Percentiles rank a stretch among this genome's conserved stretches.
These are phyloP conservation scores for Orthonevra nobilis DNA, from an alignment of 2,888 invertebrate genomes.

Conservation along the genomic window DNA sequence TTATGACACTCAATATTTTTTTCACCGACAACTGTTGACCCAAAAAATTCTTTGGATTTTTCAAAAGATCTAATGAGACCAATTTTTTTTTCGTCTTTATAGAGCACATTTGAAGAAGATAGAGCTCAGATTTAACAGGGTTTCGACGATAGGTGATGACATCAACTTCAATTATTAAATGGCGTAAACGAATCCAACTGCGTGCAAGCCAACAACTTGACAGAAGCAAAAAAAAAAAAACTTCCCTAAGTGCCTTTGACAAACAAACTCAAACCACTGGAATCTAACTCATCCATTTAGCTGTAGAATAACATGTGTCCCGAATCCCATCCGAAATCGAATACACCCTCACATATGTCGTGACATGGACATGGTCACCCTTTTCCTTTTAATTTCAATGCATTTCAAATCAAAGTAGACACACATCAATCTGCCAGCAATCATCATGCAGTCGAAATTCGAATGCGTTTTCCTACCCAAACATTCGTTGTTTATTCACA, in stretches of 20 bases:
- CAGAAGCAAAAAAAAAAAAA: background rate
- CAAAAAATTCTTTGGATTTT: too few species aligned
- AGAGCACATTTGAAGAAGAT: too few species aligned
- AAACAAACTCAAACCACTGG: conserved; percentile 9
- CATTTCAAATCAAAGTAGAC: conserved; percentile 19
- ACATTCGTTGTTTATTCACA: conserved; percentile 43
- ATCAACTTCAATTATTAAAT: too few species aligned
- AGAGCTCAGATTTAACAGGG: too few species aligned
- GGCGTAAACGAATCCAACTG: too few species aligned
- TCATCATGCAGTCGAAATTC: conserved; percentile 30
- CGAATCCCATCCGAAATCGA: conserved; percentile 44
- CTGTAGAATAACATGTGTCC: conserved; percentile 38
- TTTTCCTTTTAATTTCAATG: conserved; percentile 18
- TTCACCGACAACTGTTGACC: too few species aligned
- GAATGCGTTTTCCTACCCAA: conserved; percentile 48
- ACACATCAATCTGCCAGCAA: conserved; percentile 52
- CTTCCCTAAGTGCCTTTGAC: conserved; percentile 1
- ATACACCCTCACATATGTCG: conserved; percentile 39
- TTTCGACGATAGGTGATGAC: too few species aligned
- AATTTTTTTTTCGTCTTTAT: too few species aligned
- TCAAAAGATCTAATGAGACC: too few species aligned
- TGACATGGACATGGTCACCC: conserved; percentile 19
- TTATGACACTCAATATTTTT: too few species aligned
- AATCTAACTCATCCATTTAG: conserved; percentile 26
- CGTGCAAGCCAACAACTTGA: too few species aligned